These are phyloP conservation scores for Sminthurides aquaticus DNA, from an alignment of 2,888 invertebrate genomes.

Conservation along the genomic window DNA sequence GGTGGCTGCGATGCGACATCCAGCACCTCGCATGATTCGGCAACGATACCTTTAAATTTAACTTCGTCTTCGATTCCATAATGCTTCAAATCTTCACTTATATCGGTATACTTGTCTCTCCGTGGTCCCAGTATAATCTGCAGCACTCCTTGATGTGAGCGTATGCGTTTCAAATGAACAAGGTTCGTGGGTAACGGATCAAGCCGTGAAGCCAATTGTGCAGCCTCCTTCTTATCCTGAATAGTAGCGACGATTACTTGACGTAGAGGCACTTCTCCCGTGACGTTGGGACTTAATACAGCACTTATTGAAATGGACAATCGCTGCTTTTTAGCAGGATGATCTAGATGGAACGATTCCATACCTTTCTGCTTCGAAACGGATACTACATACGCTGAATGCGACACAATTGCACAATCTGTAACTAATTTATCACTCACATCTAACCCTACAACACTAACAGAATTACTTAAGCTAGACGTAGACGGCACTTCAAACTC, in stretches of 20 bases:
- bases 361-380: too few relatives aligned
- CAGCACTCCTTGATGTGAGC: conserved; percentile 24
- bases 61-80: neutral
- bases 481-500: neutral
- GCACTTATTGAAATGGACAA: conserved; percentile 5
- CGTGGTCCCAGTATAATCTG: conserved; percentile 25
- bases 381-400: too few relatives aligned
- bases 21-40: conserved; percentile 16
- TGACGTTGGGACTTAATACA: conserved; percentile 12
- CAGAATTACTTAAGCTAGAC: neutral
- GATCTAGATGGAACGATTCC: neutral
- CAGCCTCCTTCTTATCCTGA: conserved; percentile 32
- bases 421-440: neutral
- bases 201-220: conserved; percentile 25
- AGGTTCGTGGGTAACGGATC: conserved; percentile 30
- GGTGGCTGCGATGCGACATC: conserved; percentile 58
- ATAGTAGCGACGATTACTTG: conserved; percentile 27
- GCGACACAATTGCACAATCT: too few relatives aligned
- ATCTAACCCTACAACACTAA: neutral
- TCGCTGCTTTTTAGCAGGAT: conserved; percentile 5
- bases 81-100: neutral
- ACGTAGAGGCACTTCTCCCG: conserved; percentile 23
- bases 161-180: conserved; percentile 39
- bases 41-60: conserved; percentile 10
- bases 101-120: neutral